Percentiles rank a stretch among this genome's conserved stretches.
Evolutionary conservation across 2,113 vertebrate genomes (phyloP).

Genomic region (Atherinomorus stipes): DNA sequence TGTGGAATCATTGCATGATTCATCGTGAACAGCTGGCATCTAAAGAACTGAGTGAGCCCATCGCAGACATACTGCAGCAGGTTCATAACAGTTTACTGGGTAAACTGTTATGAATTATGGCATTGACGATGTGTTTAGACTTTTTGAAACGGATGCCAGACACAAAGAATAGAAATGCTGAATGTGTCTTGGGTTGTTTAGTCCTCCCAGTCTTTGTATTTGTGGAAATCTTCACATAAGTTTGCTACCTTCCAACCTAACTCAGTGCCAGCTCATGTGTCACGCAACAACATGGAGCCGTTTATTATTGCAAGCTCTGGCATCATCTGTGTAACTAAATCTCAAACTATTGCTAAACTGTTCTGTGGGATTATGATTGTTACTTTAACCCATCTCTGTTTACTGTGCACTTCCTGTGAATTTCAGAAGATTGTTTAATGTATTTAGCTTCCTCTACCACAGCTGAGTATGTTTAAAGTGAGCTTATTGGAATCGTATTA

Average conservation of each 20-base stretch:
- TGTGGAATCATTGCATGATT: no score
- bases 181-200: not conserved
- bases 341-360: not conserved
- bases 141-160: not conserved
- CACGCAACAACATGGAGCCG: conserved; percentile 21
- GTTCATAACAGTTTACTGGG: no score
- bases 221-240: conserved; percentile 40
- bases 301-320: conserved; percentile 24
- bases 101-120: rapidly evolving
- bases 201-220: conserved; percentile 26
- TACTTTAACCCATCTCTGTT: not conserved
- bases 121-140: not conserved
- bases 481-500: not conserved
- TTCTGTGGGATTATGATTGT: not conserved
- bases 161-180: not conserved
- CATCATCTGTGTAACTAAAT: not conserved
- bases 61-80: no score
- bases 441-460: not conserved
- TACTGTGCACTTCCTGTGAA: conserved; percentile 1
- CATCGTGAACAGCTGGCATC: no score
- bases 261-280: conserved; percentile 2
- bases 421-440: not conserved
- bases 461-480: not conserved
- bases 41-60: no score
- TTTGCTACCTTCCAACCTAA: conserved; percentile 46